Percentiles rank a stretch among this genome's conserved stretches.
Evolutionary conservation across 2,113 vertebrate species (phyloP).

Genomic region (Sinocyclocheilus maitianheensis): DNA sequence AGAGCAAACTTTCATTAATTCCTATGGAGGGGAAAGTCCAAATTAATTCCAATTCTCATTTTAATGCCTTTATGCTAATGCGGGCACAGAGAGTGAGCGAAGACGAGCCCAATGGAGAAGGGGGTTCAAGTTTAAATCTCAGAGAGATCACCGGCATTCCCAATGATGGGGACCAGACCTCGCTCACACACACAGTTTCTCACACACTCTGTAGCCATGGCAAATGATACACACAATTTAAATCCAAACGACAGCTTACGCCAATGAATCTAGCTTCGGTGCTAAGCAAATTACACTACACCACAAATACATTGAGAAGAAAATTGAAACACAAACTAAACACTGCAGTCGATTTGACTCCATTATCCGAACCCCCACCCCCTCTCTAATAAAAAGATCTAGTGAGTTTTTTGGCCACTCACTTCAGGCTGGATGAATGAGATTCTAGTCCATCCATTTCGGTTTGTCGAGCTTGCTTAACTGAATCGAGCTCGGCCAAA

Average conservation of each 20-base stretch:
- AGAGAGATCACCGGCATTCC: constrained; percentile 49
- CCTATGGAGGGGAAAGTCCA: constrained; percentile 83
- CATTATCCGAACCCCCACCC: constrained; percentile 17
- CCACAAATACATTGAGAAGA: background rate
- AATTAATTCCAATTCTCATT: constrained; percentile 86
- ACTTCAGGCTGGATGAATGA: constrained; percentile 52
- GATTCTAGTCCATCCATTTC: constrained; percentile 72
- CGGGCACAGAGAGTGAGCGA: constrained; percentile 47
- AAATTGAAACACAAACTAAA: constrained; percentile 41
- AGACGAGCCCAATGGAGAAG: constrained; percentile 68
- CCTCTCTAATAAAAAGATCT: constrained; percentile 30
- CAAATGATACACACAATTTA: constrained; percentile 2
- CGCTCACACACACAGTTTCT: background rate
- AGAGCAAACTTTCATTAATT: constrained; percentile 85
- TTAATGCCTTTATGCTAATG: constrained; percentile 85
- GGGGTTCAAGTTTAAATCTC: constrained; percentile 75
- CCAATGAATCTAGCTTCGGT: background rate
- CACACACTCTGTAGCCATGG: background rate
- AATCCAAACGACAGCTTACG: background rate
- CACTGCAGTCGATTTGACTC: constrained; percentile 27
- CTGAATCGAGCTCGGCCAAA: constrained; percentile 71
- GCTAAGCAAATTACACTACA: constrained; percentile 19
- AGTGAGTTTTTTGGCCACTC: constrained; percentile 34
- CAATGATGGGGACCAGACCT: background rate
- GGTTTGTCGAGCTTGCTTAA: constrained; percentile 77